Evolutionary conservation across 2,113 vertebrate species (phyloP).

Genomic region (Charina bottae): DNA sequence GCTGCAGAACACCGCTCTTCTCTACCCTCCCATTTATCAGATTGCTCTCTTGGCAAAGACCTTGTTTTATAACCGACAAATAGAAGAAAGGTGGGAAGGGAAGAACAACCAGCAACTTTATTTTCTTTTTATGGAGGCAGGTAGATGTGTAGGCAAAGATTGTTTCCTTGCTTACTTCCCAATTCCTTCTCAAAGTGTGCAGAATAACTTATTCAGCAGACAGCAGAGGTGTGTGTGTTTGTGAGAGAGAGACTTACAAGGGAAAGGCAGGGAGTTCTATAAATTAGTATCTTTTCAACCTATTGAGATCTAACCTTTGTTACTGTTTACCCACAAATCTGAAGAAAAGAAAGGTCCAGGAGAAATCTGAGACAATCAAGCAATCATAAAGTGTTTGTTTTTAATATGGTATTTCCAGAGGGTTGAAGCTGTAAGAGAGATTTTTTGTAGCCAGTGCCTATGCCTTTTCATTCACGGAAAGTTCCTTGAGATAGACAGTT

Average conservation of each 20-base stretch:
- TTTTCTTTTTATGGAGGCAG: not conserved
- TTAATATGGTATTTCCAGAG: not conserved
- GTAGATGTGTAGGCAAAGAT: not conserved
- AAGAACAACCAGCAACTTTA: not conserved
- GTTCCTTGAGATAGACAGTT: not conserved
- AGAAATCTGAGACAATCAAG: not conserved
- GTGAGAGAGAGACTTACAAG: not conserved
- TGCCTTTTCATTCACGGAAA: not conserved
- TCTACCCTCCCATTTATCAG: not conserved
- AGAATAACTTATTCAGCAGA: not conserved
- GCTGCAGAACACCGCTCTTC: not conserved
- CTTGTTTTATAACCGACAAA: not conserved
- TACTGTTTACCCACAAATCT: not conserved
- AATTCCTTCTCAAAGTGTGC: not conserved
- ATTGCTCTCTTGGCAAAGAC: not conserved
- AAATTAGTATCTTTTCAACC: not conserved
- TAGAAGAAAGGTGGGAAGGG: not conserved
- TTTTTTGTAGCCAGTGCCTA: not conserved
- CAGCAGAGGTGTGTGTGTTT: not conserved
- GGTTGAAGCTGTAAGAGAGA: not conserved
- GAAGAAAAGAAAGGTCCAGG: not conserved
- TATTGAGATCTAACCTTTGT: not conserved
- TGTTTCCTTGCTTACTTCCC: not conserved
- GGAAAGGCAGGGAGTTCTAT: not conserved
- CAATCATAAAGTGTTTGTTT: not conserved